Base-by-base conservation (phyloP, 2,888 invertebrate genomes). In the Drosophila mulleri region DNA sequence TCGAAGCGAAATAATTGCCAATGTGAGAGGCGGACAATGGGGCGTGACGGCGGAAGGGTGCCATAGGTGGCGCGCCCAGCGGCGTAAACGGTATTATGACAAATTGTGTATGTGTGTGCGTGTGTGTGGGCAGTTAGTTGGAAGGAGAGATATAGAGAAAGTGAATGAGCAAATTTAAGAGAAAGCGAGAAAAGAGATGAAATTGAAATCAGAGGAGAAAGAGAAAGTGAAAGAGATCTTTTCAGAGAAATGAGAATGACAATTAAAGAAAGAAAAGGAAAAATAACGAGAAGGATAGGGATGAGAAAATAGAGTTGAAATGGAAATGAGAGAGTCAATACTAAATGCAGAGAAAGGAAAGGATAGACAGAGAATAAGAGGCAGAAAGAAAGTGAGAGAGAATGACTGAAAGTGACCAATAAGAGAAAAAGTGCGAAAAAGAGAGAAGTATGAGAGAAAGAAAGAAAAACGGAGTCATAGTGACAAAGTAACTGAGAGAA, bases 1-100 rank as follows among this genome's bases (percentile, higher is more conserved):
- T 64, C 26, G 47, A 56, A 29, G 8, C 58, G 41, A 35, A 63
- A 69, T 72, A 48, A 65, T 57, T 50, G 57, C 41, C 37, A 47
- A 23, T 42, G 39, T 6, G 23, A 50, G 50, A 18, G 50, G 9
- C 9, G 58, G 20, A 11, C 35, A 44, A 35, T 16, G n/a, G 48
- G 41, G 56, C n/a, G 14, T 14, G 20, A 50, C 14, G 32, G 32
- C 3, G 32, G 4, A 23, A 1, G n/a, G 26, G n/a, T 23, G 45
- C 2, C 7, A 26, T 9, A 23, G 29, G 48, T 1, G 6, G n/a
- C 3, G 50, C 3, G 50, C 7, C 50, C 7, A 32, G 18, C 20
- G 41, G 41, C 41, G 23, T 61, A 41, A 59, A 50, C 16, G 41
- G 60, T 41, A 41, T 48, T 16, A 14, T 35, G 53, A 53, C 23